Evolutionary conservation across 2,113 vertebrate species (phyloP).

Genomic region (Phaethon lepturus): DNA sequence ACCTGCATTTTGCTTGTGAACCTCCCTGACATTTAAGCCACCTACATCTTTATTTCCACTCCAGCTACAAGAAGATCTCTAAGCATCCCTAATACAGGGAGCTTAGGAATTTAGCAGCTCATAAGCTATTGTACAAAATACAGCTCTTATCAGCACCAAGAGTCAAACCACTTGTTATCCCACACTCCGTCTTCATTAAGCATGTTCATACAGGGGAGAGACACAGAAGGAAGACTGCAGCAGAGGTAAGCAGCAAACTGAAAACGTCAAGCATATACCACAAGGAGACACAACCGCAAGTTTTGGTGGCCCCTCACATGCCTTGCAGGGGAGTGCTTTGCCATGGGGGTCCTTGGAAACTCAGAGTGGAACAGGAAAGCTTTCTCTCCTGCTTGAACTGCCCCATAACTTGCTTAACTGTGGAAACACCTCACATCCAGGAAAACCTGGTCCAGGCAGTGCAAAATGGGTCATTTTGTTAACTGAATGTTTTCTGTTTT

Average conservation of each 20-base stretch:
- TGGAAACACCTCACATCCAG: neutral
- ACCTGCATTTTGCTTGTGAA: neutral
- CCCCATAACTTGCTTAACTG: neutral
- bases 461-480: neutral
- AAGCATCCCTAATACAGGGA: neutral
- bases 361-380: accelerated
- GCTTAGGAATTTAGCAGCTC: neutral
- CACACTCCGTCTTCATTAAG: neutral
- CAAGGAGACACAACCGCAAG: accelerated
- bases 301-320: accelerated
- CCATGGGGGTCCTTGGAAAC: neutral
- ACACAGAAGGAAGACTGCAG: neutral
- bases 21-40: neutral
- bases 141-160: neutral
- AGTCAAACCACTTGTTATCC: neutral
- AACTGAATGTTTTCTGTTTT: neutral
- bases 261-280: neutral
- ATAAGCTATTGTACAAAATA: neutral
- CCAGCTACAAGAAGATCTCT: neutral
- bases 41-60: neutral
- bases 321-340: neutral
- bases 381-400: neutral
- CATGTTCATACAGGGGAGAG: neutral
- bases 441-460: neutral
- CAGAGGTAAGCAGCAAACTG: neutral